Evolutionary conservation across 2,797 vertebrate species (phyloP).

Genomic region (Mormyrops boulengeri): DNA sequence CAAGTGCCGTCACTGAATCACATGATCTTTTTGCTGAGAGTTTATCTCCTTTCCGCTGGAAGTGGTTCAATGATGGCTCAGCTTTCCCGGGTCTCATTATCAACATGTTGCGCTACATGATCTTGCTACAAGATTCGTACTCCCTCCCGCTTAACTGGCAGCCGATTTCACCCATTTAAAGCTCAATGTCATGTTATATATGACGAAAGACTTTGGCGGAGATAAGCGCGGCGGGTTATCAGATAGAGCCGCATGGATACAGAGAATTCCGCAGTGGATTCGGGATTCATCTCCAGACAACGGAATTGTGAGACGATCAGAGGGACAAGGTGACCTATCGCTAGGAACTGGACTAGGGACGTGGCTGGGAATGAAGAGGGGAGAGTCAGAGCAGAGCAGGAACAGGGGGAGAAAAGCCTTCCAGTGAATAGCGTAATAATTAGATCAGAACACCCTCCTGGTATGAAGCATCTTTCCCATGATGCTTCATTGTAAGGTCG

Average conservation of each 20-base stretch:
- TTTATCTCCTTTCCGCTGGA: not conserved
- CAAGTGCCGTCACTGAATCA: not conserved
- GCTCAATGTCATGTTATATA: not conserved
- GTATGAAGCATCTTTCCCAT: not conserved
- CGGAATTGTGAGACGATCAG: not conserved
- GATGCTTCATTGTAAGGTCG: conserved; percentile 23
- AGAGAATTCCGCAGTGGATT: not conserved
- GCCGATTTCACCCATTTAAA: not conserved
- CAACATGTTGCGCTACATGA: not conserved
- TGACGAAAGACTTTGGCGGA: not conserved
- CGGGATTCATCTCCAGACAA: not conserved
- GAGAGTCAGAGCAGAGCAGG: not conserved
- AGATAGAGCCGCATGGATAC: not conserved
- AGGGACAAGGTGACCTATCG: not conserved
- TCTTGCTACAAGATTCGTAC: not conserved
- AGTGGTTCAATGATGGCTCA: not conserved
- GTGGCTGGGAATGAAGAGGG: not conserved
- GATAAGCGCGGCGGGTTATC: not conserved
- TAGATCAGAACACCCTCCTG: not conserved
- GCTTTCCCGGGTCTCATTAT: not conserved
- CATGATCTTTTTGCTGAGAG: not conserved
- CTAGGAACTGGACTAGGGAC: not conserved
- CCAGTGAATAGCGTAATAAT: conserved; percentile 5
- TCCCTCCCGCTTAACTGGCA: not conserved
- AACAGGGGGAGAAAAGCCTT: not conserved